A percentile compares a stretch with the other conserved stretches of the same genome.
Conservation (phyloP, 2,888 invertebrate genomes). For the Temnothorax ravouxi region DNA sequence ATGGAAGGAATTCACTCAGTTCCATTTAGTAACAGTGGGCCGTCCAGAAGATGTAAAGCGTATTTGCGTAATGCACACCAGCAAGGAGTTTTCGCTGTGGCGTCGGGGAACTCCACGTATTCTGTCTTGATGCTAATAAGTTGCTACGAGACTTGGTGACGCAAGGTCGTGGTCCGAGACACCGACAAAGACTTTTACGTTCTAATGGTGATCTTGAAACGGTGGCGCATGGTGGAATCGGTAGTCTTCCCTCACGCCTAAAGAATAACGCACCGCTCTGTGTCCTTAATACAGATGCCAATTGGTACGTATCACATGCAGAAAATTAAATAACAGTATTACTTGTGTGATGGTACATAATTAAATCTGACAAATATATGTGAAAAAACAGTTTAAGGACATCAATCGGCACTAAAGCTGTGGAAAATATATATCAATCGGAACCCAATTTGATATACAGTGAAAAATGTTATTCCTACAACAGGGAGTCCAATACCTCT, state of each 20-base stretch:
- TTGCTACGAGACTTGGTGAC: conserved; percentile 86
- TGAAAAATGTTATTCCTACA: conserved; percentile 78
- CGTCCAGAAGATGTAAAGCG: conserved; percentile 88
- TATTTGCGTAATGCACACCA: conserved; percentile 89
- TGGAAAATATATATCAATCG: conserved; percentile 82
- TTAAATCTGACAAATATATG: conserved; percentile 7
- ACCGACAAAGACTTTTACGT: conserved; percentile 83
- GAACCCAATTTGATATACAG: conserved; percentile 78
- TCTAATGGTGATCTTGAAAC: conserved; percentile 87
- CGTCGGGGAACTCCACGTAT: conserved; percentile 87
- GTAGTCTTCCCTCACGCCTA: conserved; percentile 31
- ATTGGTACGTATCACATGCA: conserved; percentile 58
- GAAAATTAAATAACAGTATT: conserved; percentile 70
- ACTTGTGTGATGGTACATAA: conserved; percentile 70
- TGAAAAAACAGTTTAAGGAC: conserved; percentile 54
- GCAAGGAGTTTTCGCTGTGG: conserved; percentile 88
- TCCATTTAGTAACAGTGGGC: conserved; percentile 87
- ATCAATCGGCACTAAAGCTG: conserved; percentile 68
- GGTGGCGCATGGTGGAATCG: conserved; percentile 62
- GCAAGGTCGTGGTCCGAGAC: conserved; percentile 85
- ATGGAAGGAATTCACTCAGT: conserved; percentile 89
- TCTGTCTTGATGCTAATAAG: conserved; percentile 86
- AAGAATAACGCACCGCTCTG: not conserved
- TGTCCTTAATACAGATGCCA: not conserved
- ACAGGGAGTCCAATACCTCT: conserved; percentile 88